phyloP scores from a whole-genome alignment of 2,888 invertebrate genomes.

The Dicycla oo region DNA sequence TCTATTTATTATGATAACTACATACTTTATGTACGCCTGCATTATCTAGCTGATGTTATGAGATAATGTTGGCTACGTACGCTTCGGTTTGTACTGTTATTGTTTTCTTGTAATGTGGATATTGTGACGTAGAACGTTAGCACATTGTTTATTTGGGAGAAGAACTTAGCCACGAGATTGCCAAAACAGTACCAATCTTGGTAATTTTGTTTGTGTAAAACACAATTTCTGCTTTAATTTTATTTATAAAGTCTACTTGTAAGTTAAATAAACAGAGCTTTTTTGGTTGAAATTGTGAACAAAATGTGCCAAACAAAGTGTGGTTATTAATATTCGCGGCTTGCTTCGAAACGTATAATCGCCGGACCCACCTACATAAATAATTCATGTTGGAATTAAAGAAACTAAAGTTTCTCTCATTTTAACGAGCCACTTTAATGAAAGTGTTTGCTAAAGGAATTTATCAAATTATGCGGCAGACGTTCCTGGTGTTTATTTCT shows the following conservation, averaged over 20 bases:
- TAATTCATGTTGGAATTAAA: constrained; percentile 76
- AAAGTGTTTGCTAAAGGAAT: constrained; percentile 71
- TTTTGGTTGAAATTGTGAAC: constrained; percentile 46
- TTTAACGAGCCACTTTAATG: constrained; percentile 67
- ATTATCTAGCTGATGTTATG: constrained; percentile 54
- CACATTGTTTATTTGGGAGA: constrained; percentile 31
- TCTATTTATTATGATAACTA: constrained; percentile 63
- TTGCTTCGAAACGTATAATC: constrained; percentile 63
- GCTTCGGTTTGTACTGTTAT: constrained; percentile 42
- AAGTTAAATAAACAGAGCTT: constrained; percentile 55
- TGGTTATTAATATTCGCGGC: constrained; percentile 67
- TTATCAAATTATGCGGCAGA: constrained; percentile 61
- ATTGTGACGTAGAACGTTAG: constrained; percentile 40
- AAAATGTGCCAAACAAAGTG: constrained; percentile 62
- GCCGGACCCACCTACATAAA: constrained; percentile 69
- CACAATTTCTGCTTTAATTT: constrained; percentile 18
- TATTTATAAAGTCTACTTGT: constrained; percentile 43
- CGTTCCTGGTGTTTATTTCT: constrained; percentile 42
- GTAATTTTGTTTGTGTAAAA: constrained; percentile 25
- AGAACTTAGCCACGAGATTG: constrained; percentile 14
- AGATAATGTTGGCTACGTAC: constrained; percentile 46
- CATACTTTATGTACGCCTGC: constrained; percentile 56
- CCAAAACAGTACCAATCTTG: constrained; percentile 15
- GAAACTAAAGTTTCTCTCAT: constrained; percentile 72
- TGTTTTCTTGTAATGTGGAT: constrained; percentile 48